Evolutionary conservation across 1,140 invertebrate genomes (phyloP), one percentile per base, ranked within the genome.

Genomic region (Drosophila guanche): DNA sequence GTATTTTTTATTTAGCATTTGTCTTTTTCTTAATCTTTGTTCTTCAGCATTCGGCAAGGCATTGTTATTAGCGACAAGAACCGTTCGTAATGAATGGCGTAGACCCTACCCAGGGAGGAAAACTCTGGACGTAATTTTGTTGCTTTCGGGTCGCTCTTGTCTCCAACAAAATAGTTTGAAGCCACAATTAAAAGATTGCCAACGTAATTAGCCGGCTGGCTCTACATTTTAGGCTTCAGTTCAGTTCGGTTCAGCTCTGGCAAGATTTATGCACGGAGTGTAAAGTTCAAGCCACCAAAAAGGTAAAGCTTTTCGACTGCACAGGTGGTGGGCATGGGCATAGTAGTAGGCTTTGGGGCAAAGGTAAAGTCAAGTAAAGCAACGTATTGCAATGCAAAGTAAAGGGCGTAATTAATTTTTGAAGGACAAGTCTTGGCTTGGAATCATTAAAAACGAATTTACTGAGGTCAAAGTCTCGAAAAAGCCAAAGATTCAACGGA

Each of bases 11-110:
- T 68, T 76, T 42, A 43, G 48, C 46, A 78, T 65, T 76, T 20
- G 42, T 72, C 27, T 65, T 46, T 51, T 71, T 61, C 25, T 71
- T 53, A 63, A 74, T 79, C 84, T 84, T 84, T 79, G 79, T 83
- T 83, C 79, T 84, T 70, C 51, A 54, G 62, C 40, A 23, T 14
- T 68, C 29, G 55, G 61, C 79, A 61, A 23, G 55, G 61, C 79
- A 61, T 69, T 79, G 79, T 84, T 77, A 83, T 83, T 83, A 83
- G 79, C 79, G 79, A 84, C 79, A 72, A 83, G 79, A 83, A 83
- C 79, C 77, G 75, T 59, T 84, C 72, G 67, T 83, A 83, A 84
- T 84, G 50, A 52, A 42, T 25, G 43, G 33, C 29, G 37, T 16
- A 25, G 52, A 66, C 62, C 51, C 12, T n/a, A 22, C 53, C 5